Evolutionary conservation across 2,888 invertebrate species (phyloP).

Genomic region (Cheilosia urbana): DNA sequence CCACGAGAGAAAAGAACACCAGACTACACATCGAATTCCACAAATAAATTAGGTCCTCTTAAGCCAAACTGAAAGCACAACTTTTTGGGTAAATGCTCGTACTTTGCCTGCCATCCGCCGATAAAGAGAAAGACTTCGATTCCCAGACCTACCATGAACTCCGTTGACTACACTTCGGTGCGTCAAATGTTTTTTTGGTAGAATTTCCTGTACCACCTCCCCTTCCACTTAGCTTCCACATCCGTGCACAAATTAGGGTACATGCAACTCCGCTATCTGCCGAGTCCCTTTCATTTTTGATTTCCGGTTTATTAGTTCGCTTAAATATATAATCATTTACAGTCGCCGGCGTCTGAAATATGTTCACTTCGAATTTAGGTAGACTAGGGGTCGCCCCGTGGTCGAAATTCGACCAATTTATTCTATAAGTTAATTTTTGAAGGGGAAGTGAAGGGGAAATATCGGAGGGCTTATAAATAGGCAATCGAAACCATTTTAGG

Average conservation of each 20-base stretch:
- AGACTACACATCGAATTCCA: too few species aligned
- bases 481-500: too few species aligned
- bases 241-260: slow-evolving; percentile 60
- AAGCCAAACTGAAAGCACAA: too few species aligned
- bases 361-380: neutral
- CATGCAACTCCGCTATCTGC: slow-evolving; percentile 37
- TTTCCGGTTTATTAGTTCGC: slow-evolving; percentile 67
- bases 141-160: neutral
- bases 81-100: neutral
- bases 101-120: neutral
- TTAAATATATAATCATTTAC: slow-evolving; percentile 43
- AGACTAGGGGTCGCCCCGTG: too few species aligned
- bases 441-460: too few species aligned
- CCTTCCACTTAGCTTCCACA: slow-evolving; percentile 34
- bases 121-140: neutral
- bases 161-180: slow-evolving; percentile 24
- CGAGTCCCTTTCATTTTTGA: slow-evolving; percentile 62
- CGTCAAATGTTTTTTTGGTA: slow-evolving; percentile 8
- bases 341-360: neutral
- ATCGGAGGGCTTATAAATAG: too few species aligned
- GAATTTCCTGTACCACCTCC: slow-evolving; percentile 6
- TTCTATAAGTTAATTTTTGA: too few species aligned
- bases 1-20: too few species aligned
- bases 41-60: too few species aligned
- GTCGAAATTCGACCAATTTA: too few species aligned